These are phyloP conservation scores for Coregonus ussuriensis DNA, from an alignment of 2,797 vertebrate genomes.

Conservation along the genomic window DNA sequence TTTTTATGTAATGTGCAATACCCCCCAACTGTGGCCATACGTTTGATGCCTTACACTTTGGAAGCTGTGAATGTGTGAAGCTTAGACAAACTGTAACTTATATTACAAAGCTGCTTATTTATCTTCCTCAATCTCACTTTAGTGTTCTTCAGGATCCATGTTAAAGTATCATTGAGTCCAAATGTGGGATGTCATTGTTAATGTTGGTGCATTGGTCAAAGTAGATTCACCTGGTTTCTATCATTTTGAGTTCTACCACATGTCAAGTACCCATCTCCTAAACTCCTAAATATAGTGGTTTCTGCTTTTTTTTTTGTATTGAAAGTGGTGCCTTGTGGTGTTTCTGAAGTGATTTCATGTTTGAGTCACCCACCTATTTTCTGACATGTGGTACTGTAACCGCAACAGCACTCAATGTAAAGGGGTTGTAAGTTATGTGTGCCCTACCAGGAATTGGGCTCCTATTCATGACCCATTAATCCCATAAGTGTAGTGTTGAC, in stretches of 20 bases:
- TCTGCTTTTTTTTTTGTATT: not conserved
- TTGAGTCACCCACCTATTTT: not conserved
- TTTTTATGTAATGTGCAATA: conserved; percentile 59
- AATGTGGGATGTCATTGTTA: not conserved
- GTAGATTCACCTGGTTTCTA: not conserved
- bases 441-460: conserved; percentile 51
- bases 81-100: conserved; percentile 5
- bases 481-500: not conserved
- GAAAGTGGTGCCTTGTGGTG: not conserved
- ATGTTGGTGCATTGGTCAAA: not conserved
- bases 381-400: not conserved
- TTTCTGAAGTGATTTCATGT: not conserved
- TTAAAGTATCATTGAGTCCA: conserved; percentile 28
- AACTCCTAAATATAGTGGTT: not conserved
- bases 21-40: conserved; percentile 39
- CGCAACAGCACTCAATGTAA: conserved; percentile 11
- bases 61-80: conserved; percentile 63
- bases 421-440: conserved; percentile 37
- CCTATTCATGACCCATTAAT: not conserved
- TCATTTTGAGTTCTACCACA: not conserved
- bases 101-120: not conserved
- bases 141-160: conserved; percentile 19
- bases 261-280: not conserved
- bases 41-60: conserved; percentile 71
- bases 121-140: not conserved